Conservation (phyloP, 2,113 vertebrate genomes). For the Thalassoma bifasciatum region DNA sequence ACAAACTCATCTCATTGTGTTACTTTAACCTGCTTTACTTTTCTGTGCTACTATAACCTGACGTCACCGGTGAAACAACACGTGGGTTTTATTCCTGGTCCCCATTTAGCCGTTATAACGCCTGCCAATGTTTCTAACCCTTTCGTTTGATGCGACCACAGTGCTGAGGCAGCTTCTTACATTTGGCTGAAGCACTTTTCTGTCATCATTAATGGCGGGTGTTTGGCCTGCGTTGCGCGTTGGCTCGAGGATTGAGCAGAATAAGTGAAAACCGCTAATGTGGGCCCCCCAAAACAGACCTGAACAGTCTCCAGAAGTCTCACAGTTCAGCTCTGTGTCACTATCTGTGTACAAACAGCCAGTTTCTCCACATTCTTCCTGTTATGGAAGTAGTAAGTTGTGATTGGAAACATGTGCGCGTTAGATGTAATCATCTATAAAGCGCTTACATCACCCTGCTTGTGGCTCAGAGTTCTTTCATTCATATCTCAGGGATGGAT, state of each 20-base stretch:
- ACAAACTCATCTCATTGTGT: too few relatives aligned
- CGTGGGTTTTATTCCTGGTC: slow-evolving; percentile 58
- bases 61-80: slow-evolving; percentile 58
- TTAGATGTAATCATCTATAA: background rate
- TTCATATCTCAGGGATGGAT: background rate
- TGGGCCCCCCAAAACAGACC: background rate
- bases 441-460: background rate
- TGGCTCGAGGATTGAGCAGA: slow-evolving; percentile 38
- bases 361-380: background rate
- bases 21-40: slow-evolving; percentile 11
- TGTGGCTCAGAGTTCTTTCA: background rate
- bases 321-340: background rate
- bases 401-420: background rate
- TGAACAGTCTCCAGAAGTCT: background rate
- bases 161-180: slow-evolving; percentile 70
- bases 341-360: background rate
- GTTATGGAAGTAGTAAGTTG: background rate
- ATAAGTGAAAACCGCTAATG: slow-evolving; percentile 26
- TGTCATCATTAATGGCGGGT: slow-evolving; percentile 24
- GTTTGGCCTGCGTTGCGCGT: slow-evolving; percentile 33
- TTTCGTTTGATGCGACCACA: slow-evolving; percentile 53
- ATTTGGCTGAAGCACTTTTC: slow-evolving; percentile 47
- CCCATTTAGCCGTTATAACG: slow-evolving; percentile 35
- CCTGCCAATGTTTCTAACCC: slow-evolving; percentile 50
- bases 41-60: slow-evolving; percentile 41